Evolutionary conservation across 2,888 invertebrate genomes (phyloP).

Genomic region (Drosophila koepferae): DNA sequence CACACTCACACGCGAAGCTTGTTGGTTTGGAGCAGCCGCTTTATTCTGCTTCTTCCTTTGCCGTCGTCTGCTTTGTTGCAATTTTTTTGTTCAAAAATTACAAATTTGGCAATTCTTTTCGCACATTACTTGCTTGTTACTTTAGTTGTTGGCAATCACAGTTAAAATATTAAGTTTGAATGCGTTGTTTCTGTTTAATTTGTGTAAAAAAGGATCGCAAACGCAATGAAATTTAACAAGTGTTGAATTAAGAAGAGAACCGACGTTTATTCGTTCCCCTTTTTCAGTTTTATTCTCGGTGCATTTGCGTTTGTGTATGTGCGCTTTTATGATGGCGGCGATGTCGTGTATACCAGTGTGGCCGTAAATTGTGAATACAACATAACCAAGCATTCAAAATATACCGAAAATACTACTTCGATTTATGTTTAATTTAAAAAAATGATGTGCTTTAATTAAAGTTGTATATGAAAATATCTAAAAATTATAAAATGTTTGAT

Average conservation of each 20-base stretch:
- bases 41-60: conserved; percentile 57
- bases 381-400: conserved; percentile 3
- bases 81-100: conserved; percentile 58
- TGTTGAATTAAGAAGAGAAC: conserved; percentile 82
- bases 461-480: neutral
- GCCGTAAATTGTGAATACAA: neutral
- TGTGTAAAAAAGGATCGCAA: conserved; percentile 81
- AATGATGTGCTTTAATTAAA: neutral
- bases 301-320: conserved; percentile 61
- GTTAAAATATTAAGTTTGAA: conserved; percentile 77
- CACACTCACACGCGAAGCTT: conserved; percentile 55
- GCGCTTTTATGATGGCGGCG: conserved; percentile 73
- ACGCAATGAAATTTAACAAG: conserved; percentile 84
- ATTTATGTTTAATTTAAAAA: neutral
- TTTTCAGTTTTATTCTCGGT: conserved; percentile 69
- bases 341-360: conserved; percentile 42
- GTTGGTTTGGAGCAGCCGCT: conserved; percentile 65
- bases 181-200: conserved; percentile 75
- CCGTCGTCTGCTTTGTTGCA: conserved; percentile 67
- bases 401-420: conserved; percentile 16
- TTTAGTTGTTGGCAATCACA: conserved; percentile 79
- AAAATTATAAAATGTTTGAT: neutral
- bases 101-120: conserved; percentile 69
- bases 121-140: conserved; percentile 60
- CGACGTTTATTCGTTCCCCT: conserved; percentile 65